Percentiles rank a stretch among this genome's conserved stretches.
Conservation (phyloP, 2,113 vertebrate species). For the Callithrix jacchus region DNA sequence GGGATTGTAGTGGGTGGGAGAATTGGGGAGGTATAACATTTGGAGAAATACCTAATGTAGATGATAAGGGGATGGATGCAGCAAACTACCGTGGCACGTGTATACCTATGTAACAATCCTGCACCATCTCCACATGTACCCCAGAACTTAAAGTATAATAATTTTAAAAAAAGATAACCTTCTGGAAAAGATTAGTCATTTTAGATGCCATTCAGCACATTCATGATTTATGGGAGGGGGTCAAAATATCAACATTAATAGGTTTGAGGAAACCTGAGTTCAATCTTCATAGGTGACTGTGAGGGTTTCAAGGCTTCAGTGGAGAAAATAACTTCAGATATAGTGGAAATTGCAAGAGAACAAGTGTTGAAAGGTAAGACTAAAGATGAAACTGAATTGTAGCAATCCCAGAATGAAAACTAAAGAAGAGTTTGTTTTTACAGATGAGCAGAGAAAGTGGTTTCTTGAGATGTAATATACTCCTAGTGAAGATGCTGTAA, state of each 20-base stretch:
- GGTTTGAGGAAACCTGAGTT: background rate
- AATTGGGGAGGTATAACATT: too few species aligned
- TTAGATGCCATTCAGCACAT: background rate
- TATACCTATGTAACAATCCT: too few species aligned
- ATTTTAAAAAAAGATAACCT: too few species aligned
- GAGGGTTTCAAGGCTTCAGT: background rate
- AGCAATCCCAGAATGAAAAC: background rate
- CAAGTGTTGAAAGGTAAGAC: background rate
- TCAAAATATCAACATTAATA: background rate
- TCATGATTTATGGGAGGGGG: background rate
- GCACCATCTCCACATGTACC: too few species aligned
- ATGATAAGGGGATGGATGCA: too few species aligned
- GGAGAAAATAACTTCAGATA: background rate
- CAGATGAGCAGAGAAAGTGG: background rate
- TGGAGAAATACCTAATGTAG: too few species aligned
- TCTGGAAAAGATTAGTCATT: background rate
- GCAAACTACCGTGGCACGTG: too few species aligned
- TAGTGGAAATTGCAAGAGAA: background rate
- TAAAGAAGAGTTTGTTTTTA: background rate
- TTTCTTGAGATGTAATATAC: background rate
- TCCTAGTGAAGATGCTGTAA: background rate
- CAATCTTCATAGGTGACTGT: background rate
- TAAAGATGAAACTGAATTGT: background rate
- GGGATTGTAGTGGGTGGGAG: too few species aligned
- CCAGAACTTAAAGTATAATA: too few species aligned